phyloP scores from a whole-genome alignment of 2,888 invertebrate species.

The Sisyra terminalis region DNA sequence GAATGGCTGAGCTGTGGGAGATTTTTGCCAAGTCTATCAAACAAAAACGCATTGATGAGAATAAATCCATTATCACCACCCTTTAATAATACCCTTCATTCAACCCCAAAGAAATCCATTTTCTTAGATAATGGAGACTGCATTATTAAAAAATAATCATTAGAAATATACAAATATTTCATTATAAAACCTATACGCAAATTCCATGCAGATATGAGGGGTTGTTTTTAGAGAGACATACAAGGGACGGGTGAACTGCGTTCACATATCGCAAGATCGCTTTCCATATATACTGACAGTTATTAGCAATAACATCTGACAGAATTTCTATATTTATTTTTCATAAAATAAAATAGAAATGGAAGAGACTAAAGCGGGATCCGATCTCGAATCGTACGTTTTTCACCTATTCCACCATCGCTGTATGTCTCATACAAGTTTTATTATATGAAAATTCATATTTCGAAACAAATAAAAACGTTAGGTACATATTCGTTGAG shows the following conservation, averaged over 20 bases:
- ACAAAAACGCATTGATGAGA: too few species aligned
- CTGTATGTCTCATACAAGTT: neutral
- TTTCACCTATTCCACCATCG: neutral
- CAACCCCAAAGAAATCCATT: too few species aligned
- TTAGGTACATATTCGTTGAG: neutral
- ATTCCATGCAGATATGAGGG: too few species aligned
- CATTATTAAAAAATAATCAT: too few species aligned
- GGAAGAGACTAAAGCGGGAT: neutral
- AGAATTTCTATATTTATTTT: conserved; percentile 8
- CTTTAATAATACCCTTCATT: too few species aligned
- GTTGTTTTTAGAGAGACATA: too few species aligned
- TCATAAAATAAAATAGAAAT: neutral
- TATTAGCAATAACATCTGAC: conserved; percentile 9
- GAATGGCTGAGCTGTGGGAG: too few species aligned
- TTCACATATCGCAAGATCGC: conserved; percentile 4
- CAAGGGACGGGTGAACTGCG: neutral
- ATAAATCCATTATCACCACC: too few species aligned
- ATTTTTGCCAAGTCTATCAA: too few species aligned
- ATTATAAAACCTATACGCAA: too few species aligned
- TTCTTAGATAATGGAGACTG: too few species aligned
- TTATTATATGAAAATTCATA: neutral
- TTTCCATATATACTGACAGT: conserved; percentile 9
- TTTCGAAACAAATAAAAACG: neutral
- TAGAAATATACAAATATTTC: too few species aligned
- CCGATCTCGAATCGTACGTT: neutral